Conservation (phyloP, 2,888 invertebrate species). For the Dynastes grantii region DNA sequence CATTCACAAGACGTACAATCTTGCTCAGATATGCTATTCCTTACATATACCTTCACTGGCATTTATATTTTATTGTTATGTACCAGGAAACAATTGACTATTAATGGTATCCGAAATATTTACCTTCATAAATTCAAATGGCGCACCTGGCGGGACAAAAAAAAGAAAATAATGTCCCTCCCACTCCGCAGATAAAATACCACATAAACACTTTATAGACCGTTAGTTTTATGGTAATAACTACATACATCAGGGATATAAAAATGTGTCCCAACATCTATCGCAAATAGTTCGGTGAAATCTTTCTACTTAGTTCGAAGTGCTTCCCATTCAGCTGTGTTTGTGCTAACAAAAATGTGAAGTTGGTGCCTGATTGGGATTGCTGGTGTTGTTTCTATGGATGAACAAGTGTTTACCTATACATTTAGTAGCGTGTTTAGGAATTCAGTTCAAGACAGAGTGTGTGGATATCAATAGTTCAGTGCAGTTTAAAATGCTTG, state of each 20-base stretch:
- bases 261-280: conserved; percentile 22
- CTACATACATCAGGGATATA: conserved; percentile 28
- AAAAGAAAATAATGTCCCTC: conserved; percentile 14
- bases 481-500: too few relatives aligned
- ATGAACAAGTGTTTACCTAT: too few relatives aligned
- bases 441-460: too few relatives aligned
- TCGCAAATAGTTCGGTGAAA: conserved; percentile 27
- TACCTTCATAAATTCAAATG: conserved; percentile 28
- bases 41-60: neutral
- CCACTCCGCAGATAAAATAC: conserved; percentile 24
- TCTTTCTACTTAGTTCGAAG: neutral
- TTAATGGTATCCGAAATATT: conserved; percentile 6
- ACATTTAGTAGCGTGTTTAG: too few relatives aligned
- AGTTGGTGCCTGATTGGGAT: too few relatives aligned
- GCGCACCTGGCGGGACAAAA: conserved; percentile 14
- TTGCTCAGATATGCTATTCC: neutral
- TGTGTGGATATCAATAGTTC: too few relatives aligned
- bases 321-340: neutral
- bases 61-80: neutral
- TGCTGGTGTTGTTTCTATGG: too few relatives aligned
- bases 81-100: conserved; percentile 23
- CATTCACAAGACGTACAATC: neutral
- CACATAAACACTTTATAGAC: conserved; percentile 28
- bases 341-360: too few relatives aligned
- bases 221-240: conserved; percentile 43